Conservation (phyloP, 37 sponge, comb jelly and placozoan genomes). For the Mnemiopsis leidyi region DNA sequence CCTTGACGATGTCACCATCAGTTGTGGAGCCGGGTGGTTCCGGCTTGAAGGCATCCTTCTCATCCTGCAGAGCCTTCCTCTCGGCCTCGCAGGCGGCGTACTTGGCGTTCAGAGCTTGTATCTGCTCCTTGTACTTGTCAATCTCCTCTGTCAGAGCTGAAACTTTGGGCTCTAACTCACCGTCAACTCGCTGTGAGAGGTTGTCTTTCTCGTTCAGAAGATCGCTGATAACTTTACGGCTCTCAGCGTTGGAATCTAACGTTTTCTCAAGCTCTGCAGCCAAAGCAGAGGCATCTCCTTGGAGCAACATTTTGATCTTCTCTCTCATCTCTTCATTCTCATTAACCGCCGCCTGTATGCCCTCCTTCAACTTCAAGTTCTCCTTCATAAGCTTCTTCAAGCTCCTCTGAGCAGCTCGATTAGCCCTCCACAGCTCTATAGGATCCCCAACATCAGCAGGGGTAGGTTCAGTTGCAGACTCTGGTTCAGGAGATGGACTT, state of each 20-base stretch:
- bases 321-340: conserved; percentile 41
- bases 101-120: not conserved
- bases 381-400: conserved; percentile 59
- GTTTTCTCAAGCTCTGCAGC: conserved; percentile 60
- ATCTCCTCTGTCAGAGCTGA: conserved; percentile 22
- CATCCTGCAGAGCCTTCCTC: not conserved
- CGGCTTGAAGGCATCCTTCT: conserved; percentile 27
- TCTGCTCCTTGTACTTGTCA: not conserved
- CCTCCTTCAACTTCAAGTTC: conserved; percentile 49
- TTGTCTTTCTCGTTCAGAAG: conserved; percentile 50
- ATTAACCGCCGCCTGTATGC: not conserved
- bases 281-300: conserved; percentile 33
- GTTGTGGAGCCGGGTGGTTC: conserved; percentile 55
- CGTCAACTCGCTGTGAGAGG: conserved; percentile 12
- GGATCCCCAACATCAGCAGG: conserved; percentile 18
- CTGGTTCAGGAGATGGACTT: not conserved
- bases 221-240: conserved; percentile 45
- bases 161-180: conserved; percentile 13
- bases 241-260: conserved; percentile 44
- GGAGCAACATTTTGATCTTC: conserved; percentile 46
- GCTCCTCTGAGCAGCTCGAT: not conserved
- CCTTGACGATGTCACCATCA: conserved; percentile 37
- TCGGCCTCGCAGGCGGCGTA: not conserved
- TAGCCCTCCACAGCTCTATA: not conserved
- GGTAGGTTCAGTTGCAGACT: not conserved